Evolutionary conservation across 2,797 vertebrate genomes (phyloP).

Genomic region (Florisuga fusca): DNA sequence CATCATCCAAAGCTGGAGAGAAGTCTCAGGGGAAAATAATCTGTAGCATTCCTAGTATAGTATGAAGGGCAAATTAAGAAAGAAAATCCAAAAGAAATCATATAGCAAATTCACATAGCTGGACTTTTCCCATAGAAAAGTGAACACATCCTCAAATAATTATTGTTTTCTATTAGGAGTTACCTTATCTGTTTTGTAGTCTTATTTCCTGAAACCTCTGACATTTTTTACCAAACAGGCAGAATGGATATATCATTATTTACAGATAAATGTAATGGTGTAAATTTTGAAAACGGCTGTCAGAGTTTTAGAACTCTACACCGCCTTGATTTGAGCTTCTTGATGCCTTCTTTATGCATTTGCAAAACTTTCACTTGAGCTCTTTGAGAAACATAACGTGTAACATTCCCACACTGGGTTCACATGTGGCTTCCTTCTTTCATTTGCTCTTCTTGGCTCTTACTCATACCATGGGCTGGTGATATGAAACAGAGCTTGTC

Average conservation of each 20-base stretch:
- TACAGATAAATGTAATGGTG: background rate
- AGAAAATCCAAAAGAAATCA: background rate
- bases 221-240: background rate
- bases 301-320: background rate
- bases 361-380: background rate
- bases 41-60: background rate
- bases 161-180: background rate
- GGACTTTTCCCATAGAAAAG: background rate
- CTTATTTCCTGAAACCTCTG: background rate
- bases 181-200: background rate
- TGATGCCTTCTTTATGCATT: background rate
- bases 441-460: background rate
- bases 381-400: background rate
- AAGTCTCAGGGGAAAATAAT: background rate
- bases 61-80: background rate
- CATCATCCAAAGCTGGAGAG: background rate
- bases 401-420: background rate
- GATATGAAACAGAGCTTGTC: background rate
- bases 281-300: background rate
- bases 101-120: background rate
- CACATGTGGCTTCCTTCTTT: background rate
- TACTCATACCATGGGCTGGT: background rate
- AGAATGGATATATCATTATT: background rate
- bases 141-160: background rate
- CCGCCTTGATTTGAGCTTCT: background rate